These are phyloP conservation scores for Drosophila robusta DNA, from an alignment of 2,888 invertebrate genomes.

Conservation along the genomic window DNA sequence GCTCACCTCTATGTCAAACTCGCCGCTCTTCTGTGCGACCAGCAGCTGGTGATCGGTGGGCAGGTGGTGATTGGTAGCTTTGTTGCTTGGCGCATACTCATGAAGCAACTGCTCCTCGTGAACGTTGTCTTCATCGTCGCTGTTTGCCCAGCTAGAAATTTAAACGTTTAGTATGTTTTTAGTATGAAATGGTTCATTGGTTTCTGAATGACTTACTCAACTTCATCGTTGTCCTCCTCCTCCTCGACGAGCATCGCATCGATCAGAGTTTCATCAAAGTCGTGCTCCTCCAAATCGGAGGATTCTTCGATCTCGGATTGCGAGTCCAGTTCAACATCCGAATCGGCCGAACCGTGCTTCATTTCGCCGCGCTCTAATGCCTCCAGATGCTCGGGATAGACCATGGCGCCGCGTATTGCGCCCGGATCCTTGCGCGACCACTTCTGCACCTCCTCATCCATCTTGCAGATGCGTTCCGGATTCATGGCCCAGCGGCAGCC, in stretches of 20 bases:
- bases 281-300: conserved; percentile 87
- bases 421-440: conserved; percentile 98
- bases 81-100: conserved; percentile 40
- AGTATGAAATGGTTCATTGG: not conserved
- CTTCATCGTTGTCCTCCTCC: conserved; percentile 85
- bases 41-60: conserved; percentile 56
- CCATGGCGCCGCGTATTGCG: conserved; percentile 97
- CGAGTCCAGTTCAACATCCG: conserved; percentile 87
- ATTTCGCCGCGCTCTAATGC: conserved; percentile 94
- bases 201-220: conserved; percentile 66
- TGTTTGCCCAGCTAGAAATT: conserved; percentile 41
- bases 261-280: conserved; percentile 86
- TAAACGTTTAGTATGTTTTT: not conserved
- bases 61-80: conserved; percentile 48
- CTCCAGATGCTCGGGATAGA: conserved; percentile 94
- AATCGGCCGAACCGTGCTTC: conserved; percentile 90
- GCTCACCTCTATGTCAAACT: conserved; percentile 88
- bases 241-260: conserved; percentile 85
- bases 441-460: conserved; percentile 99
- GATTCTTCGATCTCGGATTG: conserved; percentile 85
- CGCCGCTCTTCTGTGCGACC: conserved; percentile 83
- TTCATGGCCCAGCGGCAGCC: conserved; percentile 98
- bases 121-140: conserved; percentile 60
- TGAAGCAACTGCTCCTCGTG: conserved; percentile 51
- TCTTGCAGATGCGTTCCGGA: conserved; percentile 96